phyloP scores from a whole-genome alignment of 2,797 vertebrate species.

The Periparus ater region DNA sequence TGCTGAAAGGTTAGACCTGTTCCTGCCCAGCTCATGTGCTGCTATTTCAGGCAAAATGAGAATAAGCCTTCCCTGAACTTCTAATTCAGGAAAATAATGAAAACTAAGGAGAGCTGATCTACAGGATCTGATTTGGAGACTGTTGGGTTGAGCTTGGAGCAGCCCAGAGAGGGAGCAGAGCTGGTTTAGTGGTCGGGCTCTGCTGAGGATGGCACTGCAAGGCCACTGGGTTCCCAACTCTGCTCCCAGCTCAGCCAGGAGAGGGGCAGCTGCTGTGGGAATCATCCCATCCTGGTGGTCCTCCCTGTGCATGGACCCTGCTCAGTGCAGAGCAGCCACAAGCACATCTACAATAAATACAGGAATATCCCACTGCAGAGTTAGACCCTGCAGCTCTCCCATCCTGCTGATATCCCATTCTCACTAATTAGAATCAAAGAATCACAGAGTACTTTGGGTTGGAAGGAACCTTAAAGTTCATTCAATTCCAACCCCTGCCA shows the following conservation, averaged over 20 bases:
- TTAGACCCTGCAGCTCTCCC: background rate
- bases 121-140: background rate
- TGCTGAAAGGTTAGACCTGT: slow-evolving; percentile 36
- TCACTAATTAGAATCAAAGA: background rate
- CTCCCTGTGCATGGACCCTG: rapidly evolving
- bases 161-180: background rate
- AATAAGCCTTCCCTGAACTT: background rate
- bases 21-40: slow-evolving; percentile 2
- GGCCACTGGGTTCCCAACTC: rapidly evolving
- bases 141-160: background rate
- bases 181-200: background rate
- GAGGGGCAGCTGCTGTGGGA: rapidly evolving
- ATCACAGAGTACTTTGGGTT: background rate
- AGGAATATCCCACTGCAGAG: background rate
- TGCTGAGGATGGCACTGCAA: background rate
- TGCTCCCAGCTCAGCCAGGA: background rate
- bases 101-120: slow-evolving; percentile 23
- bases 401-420: background rate
- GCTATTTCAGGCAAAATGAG: slow-evolving; percentile 15
- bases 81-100: slow-evolving; percentile 39
- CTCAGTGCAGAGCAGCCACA: background rate
- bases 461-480: background rate
- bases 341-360: background rate
- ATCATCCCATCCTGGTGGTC: background rate
- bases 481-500: no score